Conservation (phyloP, 1,140 invertebrate genomes). For the Tetragnatha versicolor region DNA sequence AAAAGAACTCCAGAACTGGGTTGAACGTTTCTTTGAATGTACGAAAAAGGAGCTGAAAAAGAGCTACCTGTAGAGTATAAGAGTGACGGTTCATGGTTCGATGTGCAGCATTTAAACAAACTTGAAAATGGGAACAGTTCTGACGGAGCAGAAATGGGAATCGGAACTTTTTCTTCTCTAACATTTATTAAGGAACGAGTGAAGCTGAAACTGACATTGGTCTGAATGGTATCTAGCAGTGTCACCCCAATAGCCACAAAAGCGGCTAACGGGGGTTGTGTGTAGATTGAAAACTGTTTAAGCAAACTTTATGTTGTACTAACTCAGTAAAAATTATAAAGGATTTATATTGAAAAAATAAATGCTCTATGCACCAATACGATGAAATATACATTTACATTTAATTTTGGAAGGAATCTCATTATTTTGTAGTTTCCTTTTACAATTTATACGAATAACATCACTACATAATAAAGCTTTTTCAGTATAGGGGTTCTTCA, state of each 20-base stretch:
- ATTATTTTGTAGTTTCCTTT: too few species aligned
- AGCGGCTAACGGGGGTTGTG: neutral
- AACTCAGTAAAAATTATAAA: too few species aligned
- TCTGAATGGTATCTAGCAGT: neutral
- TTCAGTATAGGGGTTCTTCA: too few species aligned
- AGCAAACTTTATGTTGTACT: too few species aligned
- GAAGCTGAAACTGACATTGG: slow-evolving; percentile 32
- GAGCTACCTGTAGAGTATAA: slow-evolving; percentile 27
- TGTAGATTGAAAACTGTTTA: too few species aligned
- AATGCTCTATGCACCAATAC: too few species aligned
- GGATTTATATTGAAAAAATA: too few species aligned
- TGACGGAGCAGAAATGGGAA: slow-evolving; percentile 1
- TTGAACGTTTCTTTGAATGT: neutral
- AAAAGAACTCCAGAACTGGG: neutral
- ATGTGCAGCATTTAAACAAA: slow-evolving; percentile 13
- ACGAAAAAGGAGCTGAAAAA: slow-evolving; percentile 2
- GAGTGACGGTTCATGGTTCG: slow-evolving; percentile 16
- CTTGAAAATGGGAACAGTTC: slow-evolving; percentile 20
- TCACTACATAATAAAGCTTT: too few species aligned
- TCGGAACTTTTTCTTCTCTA: neutral
- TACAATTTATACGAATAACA: too few species aligned
- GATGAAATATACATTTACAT: too few species aligned
- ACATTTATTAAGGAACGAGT: slow-evolving; percentile 30
- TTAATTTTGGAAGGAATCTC: too few species aligned
- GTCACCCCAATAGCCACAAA: slow-evolving; percentile 26